Evolutionary conservation across 2,113 vertebrate species (phyloP).

Genomic region (Salvelinus namaycush): DNA sequence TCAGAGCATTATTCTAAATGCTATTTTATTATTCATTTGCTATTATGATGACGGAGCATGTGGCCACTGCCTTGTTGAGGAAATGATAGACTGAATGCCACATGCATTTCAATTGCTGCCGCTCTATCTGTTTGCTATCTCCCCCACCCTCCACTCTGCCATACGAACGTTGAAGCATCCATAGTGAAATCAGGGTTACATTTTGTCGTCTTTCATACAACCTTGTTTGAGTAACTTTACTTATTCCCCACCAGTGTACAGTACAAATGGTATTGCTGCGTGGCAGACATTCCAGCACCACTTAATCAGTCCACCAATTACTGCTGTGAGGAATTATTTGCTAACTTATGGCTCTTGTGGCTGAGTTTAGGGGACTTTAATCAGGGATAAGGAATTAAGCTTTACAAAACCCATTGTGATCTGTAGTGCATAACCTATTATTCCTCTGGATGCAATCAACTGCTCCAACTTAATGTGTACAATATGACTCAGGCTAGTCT

Average conservation of each 20-base stretch:
- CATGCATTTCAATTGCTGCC: neutral
- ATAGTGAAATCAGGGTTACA: neutral
- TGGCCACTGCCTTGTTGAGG: neutral
- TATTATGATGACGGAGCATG: neutral
- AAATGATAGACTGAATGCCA: neutral
- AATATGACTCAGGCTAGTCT: neutral
- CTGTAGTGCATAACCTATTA: conserved; percentile 6
- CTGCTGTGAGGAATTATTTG: neutral
- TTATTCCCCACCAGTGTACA: neutral
- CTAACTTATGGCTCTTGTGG: neutral
- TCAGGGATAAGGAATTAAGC: conserved; percentile 13
- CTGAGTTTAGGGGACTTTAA: neutral
- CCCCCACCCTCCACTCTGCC: neutral
- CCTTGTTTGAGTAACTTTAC: neutral
- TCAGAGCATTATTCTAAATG: conserved; percentile 3
- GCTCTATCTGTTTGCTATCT: neutral
- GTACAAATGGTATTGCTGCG: neutral
- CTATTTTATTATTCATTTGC: conserved; percentile 1
- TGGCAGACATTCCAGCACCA: neutral
- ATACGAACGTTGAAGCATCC: neutral
- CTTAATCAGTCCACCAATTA: neutral
- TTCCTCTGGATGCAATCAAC: neutral
- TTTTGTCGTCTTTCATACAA: neutral
- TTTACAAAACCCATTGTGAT: conserved; percentile 4
- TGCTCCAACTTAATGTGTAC: conserved; percentile 2